phyloP scores from a whole-genome alignment of 2,797 vertebrate genomes.

The Nasua narica region DNA sequence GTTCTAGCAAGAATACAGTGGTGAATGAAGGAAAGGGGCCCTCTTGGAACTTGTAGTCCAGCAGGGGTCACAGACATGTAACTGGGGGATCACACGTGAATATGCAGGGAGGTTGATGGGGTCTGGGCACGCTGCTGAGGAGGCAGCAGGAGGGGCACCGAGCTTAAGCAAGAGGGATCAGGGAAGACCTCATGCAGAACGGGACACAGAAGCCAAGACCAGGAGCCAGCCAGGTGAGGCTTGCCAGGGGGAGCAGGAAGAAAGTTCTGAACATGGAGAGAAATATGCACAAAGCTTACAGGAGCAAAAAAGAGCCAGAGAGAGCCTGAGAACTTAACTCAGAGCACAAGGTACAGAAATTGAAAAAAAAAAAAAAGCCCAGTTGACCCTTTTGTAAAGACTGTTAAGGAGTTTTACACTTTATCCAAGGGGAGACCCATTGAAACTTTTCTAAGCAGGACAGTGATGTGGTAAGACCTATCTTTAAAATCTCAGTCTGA shows the following conservation, averaged over 20 bases:
- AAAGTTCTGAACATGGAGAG: neutral
- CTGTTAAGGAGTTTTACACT: neutral
- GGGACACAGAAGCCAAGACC: neutral
- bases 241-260: neutral
- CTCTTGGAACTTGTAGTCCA: neutral
- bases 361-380: neutral
- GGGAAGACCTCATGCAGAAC: neutral
- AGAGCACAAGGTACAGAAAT: neutral
- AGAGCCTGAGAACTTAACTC: neutral
- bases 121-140: neutral
- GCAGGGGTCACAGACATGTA: accelerated
- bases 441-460: neutral
- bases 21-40: neutral
- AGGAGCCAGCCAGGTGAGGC: neutral
- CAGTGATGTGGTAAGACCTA: neutral
- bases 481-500: neutral
- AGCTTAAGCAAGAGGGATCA: neutral
- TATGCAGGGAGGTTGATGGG: no score
- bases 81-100: neutral
- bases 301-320: neutral
- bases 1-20: neutral
- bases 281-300: neutral
- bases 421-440: neutral
- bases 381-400: neutral
- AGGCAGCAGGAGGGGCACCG: neutral